Percentiles rank a stretch among this genome's conserved stretches.
phyloP scores from a whole-genome alignment of 2,113 vertebrate species.

The Alosa alosa region DNA sequence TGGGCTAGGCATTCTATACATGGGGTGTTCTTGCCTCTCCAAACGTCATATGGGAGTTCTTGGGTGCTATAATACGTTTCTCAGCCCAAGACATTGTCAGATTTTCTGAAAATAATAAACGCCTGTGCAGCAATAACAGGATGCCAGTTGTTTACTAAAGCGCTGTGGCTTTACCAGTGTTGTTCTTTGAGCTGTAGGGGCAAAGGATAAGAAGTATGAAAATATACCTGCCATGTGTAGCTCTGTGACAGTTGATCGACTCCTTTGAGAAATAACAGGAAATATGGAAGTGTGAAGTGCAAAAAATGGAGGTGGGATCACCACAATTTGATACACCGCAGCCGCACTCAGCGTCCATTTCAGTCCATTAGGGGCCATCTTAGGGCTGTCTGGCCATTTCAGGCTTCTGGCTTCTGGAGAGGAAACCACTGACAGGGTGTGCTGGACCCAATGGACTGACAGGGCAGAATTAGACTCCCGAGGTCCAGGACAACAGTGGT shows the following conservation, averaged over 20 bases:
- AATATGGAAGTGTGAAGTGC: neutral
- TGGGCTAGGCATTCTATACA: neutral
- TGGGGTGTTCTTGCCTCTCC: neutral
- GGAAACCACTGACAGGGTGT: neutral
- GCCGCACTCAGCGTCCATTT: neutral
- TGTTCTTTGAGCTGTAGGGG: neutral
- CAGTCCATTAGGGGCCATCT: neutral
- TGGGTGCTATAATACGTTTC: neutral
- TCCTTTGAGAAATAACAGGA: neutral
- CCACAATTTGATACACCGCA: neutral
- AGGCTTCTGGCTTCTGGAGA: neutral
- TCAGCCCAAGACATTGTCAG: neutral
- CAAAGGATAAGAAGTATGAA: neutral
- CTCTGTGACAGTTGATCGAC: neutral
- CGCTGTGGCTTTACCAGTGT: neutral
- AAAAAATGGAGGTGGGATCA: neutral
- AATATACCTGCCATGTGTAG: neutral
- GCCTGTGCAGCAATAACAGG: neutral
- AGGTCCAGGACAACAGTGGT: neutral
- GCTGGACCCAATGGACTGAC: neutral
- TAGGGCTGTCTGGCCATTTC: neutral
- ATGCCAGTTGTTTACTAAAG: neutral
- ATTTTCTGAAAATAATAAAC: neutral
- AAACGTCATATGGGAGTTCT: neutral
- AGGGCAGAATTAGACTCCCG: constrained; percentile 8